Evolutionary conservation across 1,140 invertebrate genomes (phyloP).

Genomic region (Neodiprion virginianus): DNA sequence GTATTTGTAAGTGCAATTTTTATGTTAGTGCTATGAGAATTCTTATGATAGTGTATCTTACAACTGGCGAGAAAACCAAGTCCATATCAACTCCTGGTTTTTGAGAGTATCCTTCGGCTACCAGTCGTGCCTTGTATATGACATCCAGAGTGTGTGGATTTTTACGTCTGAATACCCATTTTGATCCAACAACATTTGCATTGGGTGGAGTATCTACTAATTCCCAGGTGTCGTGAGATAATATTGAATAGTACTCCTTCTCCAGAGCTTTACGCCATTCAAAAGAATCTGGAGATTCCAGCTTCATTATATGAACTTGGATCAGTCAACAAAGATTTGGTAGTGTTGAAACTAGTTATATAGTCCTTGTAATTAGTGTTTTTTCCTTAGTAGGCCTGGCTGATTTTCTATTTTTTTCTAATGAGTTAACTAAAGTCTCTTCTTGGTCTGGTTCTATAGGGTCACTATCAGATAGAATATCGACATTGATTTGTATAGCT

Average conservation of each 20-base stretch:
- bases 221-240: slow-evolving; percentile 36
- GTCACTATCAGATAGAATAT: neutral
- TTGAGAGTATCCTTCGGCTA: neutral
- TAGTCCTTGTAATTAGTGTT: neutral
- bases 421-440: neutral
- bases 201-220: slow-evolving; percentile 35
- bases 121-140: neutral
- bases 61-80: neutral
- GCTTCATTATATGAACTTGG: neutral
- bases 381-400: neutral
- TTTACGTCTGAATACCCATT: neutral
- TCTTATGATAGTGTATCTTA: neutral
- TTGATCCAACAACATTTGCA: slow-evolving; percentile 34
- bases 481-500: too few relatives aligned
- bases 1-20: neutral
- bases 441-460: neutral
- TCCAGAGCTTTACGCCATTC: slow-evolving; percentile 46
- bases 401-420: neutral
- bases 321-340: neutral
- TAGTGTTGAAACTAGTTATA: neutral
- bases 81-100: neutral
- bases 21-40: neutral
- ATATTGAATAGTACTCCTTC: slow-evolving; percentile 37
- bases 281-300: neutral
- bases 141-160: neutral